Evolutionary conservation across 2,113 vertebrate species (phyloP), one percentile per base, ranked within the genome.

Genomic region (Rattus rattus): DNA sequence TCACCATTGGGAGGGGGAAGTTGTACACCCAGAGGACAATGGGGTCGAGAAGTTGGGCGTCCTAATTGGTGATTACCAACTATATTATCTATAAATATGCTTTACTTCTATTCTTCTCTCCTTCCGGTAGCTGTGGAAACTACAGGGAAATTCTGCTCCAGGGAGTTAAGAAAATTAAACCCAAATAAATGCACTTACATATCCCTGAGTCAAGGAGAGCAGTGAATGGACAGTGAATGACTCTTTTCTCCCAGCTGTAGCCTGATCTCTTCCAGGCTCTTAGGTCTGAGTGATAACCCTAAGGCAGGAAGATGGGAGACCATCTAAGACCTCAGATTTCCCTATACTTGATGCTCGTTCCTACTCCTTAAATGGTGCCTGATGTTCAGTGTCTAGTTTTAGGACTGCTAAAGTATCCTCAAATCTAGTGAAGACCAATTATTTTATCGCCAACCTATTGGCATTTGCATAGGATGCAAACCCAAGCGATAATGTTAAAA

Each of bases 151-250:
- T 73, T 2, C 43, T 43, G 54, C 13, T 12, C 54, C 33, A 63
- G 54, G 39, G 90, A 77, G 3, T 36, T 92, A 69, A 54, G 12
- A 87, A 94, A 59, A 80, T 90, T 49, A 80, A 96, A 90, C 61
- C 0, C 20, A n/a, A 90, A 87, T 47, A 47, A 90, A 76, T n/a
- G 7, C 20, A 61, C 10, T 24, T 61, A 4, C 69, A 65, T 54
- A 72, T 47, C 20, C 47, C 69, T 10, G n/a, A 8, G 52, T 87
- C 11, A 54, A 95, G 67, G 54, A 88, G 16, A 70, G 65, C 14
- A 72, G 10, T 54, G 30, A 65, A 5, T 12, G 47, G 59, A 36
- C 17, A 28, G 7, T 10, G 26, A 13, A 2, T 7, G 20, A 5
- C 63, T 95, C 47, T 85, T 70, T 83, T 56, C 49, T 92, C 17